Evolutionary conservation across 1,140 invertebrate genomes (phyloP).

Genomic region (Diuraphis noxia): DNA sequence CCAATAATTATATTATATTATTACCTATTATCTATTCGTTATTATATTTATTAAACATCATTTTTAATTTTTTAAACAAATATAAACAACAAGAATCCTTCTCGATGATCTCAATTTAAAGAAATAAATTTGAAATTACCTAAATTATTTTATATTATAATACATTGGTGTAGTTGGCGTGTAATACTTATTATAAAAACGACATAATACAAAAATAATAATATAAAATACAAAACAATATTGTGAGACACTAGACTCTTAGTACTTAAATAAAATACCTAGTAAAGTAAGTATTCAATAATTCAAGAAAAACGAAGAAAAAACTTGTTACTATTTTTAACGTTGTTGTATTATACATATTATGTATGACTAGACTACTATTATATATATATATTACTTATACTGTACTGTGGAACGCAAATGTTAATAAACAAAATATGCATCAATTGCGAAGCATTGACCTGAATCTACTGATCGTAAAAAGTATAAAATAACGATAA

Average conservation of each 20-base stretch:
- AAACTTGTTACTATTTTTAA: slow-evolving; percentile 11
- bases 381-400: not conserved
- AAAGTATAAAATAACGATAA: slow-evolving; percentile 26
- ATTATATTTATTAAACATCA: not conserved
- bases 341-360: not conserved
- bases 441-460: not conserved
- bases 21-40: not conserved
- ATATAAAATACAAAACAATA: not conserved
- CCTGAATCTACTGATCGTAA: slow-evolving; percentile 27
- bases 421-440: slow-evolving; percentile 18
- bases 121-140: not conserved
- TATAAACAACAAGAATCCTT: not conserved
- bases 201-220: not conserved
- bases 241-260: not conserved
- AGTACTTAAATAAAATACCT: too few relatives aligned
- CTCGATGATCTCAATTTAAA: not conserved
- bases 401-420: not conserved
- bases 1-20: too few relatives aligned
- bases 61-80: not conserved
- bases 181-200: not conserved
- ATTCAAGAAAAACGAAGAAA: not conserved
- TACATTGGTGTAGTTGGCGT: not conserved
- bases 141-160: not conserved
- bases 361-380: not conserved
- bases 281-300: not conserved